Percentiles rank a stretch among this genome's conserved stretches.
These are phyloP conservation scores for Steinernema hermaphroditum DNA, from an alignment of 2,888 invertebrate species.

Conservation along the genomic window DNA sequence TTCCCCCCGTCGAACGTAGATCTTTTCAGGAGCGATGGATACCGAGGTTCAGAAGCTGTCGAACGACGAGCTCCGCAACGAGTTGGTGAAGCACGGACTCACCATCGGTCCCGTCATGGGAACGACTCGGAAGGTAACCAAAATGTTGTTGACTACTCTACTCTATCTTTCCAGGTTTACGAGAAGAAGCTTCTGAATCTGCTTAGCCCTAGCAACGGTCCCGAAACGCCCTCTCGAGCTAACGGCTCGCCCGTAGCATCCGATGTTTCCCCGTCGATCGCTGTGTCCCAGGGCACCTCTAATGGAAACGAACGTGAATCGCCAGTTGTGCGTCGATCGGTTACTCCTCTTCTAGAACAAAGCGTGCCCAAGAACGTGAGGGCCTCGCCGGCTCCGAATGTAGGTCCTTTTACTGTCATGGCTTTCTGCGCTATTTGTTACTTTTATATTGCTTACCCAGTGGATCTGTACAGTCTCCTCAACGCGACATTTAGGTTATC, in stretches of 20 bases:
- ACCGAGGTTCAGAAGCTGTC: not conserved
- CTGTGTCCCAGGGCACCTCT: not conserved
- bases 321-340: not conserved
- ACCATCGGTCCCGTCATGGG: conserved; percentile 17
- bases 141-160: too few relatives aligned
- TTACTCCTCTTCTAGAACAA: conserved; percentile 2
- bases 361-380: too few relatives aligned
- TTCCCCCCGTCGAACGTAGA: too few relatives aligned
- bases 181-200: conserved; percentile 8
- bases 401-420: not conserved
- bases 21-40: not conserved
- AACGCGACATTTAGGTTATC: conserved; percentile 8
- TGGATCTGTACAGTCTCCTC: too few relatives aligned
- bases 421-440: too few relatives aligned
- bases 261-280: too few relatives aligned
- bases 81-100: conserved; percentile 31
- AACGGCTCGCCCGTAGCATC: conserved; percentile 17
- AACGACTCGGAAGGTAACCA: not conserved
- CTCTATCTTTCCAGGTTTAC: not conserved
- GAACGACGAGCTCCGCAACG: conserved; percentile 32
- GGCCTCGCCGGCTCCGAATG: not conserved
- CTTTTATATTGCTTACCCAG: too few relatives aligned
- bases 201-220: not conserved
- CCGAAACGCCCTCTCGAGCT: not conserved
- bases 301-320: not conserved